A percentile compares a stretch with the other conserved stretches of the same genome.
Conservation (phyloP, 2,797 vertebrate genomes). For the Heteromormyrus szaboi region DNA sequence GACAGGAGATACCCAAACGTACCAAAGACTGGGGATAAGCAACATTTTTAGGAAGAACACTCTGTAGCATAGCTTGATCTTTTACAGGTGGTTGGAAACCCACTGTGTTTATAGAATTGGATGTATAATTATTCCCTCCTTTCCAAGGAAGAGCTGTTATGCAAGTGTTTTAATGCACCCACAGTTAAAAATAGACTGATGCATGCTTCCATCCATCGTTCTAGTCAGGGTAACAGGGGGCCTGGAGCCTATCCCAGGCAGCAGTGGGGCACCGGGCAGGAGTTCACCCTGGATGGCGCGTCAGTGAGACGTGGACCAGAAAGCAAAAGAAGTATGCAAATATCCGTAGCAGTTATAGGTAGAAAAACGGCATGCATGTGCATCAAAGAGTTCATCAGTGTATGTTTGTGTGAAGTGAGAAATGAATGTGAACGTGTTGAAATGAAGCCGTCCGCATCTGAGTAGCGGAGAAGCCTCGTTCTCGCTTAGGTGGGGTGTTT, state of each 20-base stretch:
- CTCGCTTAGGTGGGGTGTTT: background rate
- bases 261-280: background rate
- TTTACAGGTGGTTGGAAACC: background rate
- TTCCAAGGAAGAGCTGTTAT: background rate
- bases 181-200: background rate
- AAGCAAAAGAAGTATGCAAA: background rate
- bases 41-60: background rate
- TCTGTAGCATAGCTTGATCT: background rate
- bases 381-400: background rate
- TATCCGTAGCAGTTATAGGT: background rate
- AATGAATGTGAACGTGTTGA: background rate
- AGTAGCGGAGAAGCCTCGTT: background rate
- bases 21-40: background rate
- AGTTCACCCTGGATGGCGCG: background rate
- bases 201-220: background rate
- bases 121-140: background rate
- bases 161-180: background rate
- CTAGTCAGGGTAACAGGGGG: background rate
- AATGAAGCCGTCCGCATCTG: background rate
- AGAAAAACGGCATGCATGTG: background rate
- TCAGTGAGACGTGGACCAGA: background rate
- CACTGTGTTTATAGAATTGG: background rate
- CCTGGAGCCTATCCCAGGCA: background rate
- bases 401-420: background rate
- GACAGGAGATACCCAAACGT: no score